phyloP scores from a whole-genome alignment of 2,797 vertebrate species.

The Brotogeris chrysoptera region DNA sequence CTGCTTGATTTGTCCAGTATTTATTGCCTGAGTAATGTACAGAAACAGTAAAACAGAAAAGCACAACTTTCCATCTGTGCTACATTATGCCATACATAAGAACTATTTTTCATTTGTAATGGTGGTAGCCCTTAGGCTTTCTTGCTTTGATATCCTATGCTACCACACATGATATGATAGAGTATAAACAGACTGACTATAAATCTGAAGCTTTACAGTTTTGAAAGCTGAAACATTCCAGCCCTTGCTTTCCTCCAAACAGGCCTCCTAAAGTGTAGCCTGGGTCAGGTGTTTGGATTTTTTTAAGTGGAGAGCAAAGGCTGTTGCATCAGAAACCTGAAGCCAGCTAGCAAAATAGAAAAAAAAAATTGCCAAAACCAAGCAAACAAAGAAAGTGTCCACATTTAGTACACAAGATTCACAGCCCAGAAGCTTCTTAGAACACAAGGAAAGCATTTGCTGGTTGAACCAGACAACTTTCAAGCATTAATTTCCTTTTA shows the following conservation, averaged over 20 bases:
- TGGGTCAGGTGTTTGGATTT: neutral
- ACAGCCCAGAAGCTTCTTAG: neutral
- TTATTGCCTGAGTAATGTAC: slow-evolving; percentile 63
- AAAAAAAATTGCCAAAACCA: neutral
- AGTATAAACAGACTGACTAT: slow-evolving; percentile 51
- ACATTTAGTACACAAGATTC: neutral
- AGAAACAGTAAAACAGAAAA: slow-evolving; percentile 68
- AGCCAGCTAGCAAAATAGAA: neutral
- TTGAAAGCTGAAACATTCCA: slow-evolving; percentile 60
- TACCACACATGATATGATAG: slow-evolving; percentile 63
- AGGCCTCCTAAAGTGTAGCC: neutral
- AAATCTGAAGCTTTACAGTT: slow-evolving; percentile 66
- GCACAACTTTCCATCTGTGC: slow-evolving; percentile 74
- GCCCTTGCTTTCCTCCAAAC: slow-evolving; percentile 23
- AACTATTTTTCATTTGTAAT: slow-evolving; percentile 73
- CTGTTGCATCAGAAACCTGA: neutral
- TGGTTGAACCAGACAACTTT: neutral
- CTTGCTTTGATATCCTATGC: slow-evolving; percentile 63
- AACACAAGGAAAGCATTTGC: neutral
- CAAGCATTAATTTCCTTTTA: neutral
- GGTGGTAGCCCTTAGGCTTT: slow-evolving; percentile 27
- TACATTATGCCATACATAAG: slow-evolving; percentile 66
- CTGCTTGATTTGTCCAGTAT: slow-evolving; percentile 71
- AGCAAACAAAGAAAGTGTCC: neutral
- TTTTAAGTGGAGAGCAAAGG: neutral